phyloP scores from a whole-genome alignment of 2,888 invertebrate genomes.

The Drosophila paramelanica region DNA sequence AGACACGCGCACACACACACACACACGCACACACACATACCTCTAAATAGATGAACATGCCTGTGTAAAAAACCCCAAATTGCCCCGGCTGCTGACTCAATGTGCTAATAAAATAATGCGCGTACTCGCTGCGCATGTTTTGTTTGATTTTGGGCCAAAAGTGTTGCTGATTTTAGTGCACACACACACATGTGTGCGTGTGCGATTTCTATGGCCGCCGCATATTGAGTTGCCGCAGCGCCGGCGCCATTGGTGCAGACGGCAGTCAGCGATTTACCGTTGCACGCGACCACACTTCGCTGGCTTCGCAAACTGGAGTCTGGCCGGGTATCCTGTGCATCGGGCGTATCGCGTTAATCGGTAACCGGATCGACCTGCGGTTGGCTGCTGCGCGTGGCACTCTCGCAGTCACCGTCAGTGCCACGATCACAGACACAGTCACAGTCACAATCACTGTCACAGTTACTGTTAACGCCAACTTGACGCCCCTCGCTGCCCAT shows the following conservation, averaged over 20 bases:
- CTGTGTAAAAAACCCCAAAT: conserved; percentile 23
- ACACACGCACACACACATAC: not conserved
- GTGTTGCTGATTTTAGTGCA: not conserved
- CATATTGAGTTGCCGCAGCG: conserved; percentile 32
- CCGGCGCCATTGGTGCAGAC: conserved; percentile 43
- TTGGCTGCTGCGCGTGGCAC: conserved; percentile 47
- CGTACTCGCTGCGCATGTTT: conserved; percentile 1
- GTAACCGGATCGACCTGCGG: conserved; percentile 52
- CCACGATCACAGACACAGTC: too few relatives aligned
- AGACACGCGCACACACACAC: conserved; percentile 5
- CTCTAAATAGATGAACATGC: not conserved
- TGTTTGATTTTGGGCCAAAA: too few relatives aligned
- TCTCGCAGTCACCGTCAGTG: not conserved
- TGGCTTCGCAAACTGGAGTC: conserved; percentile 29
- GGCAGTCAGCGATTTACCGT: conserved; percentile 39
- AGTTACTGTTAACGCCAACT: not conserved
- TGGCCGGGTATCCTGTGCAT: conserved; percentile 20
- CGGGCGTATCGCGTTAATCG: conserved; percentile 16
- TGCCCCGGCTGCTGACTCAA: conserved; percentile 37
- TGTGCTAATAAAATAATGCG: conserved; percentile 21
- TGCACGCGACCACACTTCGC: conserved; percentile 34
- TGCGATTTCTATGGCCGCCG: conserved; percentile 22
- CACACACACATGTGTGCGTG: not conserved
- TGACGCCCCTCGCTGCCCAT: not conserved
- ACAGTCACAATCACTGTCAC: too few relatives aligned